These are phyloP conservation scores for Amphiprion percula DNA, from an alignment of 2,113 vertebrate species.

Conservation along the genomic window DNA sequence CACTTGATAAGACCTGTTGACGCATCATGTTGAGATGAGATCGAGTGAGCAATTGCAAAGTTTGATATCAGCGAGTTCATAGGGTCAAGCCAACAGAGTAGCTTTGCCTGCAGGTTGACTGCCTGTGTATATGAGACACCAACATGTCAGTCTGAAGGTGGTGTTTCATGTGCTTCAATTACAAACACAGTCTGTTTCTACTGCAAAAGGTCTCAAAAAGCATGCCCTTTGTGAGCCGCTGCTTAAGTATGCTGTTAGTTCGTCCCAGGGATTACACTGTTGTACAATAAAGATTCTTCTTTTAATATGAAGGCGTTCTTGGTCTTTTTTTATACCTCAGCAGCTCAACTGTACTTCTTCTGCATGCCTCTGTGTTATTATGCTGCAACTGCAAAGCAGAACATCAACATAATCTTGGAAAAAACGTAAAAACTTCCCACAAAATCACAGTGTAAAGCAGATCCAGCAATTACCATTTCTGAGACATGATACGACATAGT, in stretches of 20 bases:
- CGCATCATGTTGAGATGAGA: background rate
- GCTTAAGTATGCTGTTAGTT: background rate
- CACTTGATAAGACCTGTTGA: background rate
- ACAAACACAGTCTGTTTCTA: background rate
- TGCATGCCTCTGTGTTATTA: background rate
- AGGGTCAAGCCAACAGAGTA: background rate
- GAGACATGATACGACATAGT: background rate
- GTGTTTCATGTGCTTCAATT: conserved; percentile 13
- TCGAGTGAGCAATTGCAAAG: background rate
- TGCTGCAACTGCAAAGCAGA: background rate
- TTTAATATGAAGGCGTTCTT: background rate
- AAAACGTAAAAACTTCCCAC: background rate
- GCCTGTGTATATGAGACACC: background rate
- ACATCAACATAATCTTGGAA: background rate
- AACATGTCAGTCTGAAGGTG: conserved; percentile 5
- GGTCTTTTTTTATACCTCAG: background rate
- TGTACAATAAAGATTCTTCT: background rate
- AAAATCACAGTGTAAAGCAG: background rate
- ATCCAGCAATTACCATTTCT: conserved; percentile 11
- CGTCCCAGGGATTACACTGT: background rate
- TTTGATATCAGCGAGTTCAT: background rate
- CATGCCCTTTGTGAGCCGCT: background rate
- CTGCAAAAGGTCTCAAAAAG: conserved; percentile 2
- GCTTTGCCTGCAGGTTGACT: background rate
- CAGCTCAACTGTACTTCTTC: background rate